These are phyloP conservation scores for Eupleurogrammus muticus DNA, from an alignment of 2,797 vertebrate species.

Conservation along the genomic window DNA sequence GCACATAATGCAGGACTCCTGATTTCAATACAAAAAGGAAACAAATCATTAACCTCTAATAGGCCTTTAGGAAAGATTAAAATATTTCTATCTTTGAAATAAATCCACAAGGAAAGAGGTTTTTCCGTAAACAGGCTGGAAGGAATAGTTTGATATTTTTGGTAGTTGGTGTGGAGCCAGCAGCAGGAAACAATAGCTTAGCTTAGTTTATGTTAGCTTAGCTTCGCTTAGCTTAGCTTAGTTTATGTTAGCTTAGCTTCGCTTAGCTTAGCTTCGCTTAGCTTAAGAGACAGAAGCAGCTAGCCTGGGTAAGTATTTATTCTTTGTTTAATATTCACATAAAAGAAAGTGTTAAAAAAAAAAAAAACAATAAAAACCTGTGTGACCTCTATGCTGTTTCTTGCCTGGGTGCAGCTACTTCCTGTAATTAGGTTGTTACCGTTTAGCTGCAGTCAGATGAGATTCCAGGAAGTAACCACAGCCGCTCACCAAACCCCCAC, in stretches of 20 bases:
- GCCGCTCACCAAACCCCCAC: no score
- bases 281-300: not conserved
- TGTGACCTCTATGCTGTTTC: not conserved
- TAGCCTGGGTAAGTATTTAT: not conserved
- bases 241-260: not conserved
- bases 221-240: not conserved
- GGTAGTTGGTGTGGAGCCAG: no score
- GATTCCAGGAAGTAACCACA: no score
- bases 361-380: no score
- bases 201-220: no score
- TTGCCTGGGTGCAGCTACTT: no score
- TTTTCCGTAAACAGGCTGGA: slow-evolving; percentile 2
- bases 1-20: slow-evolving; percentile 20
- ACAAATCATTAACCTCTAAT: not conserved
- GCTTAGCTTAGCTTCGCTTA: not conserved
- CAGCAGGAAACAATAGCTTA: not conserved
- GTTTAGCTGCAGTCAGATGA: no score
- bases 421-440: no score
- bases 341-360: not conserved
- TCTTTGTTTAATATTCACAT: not conserved
- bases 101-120: slow-evolving; percentile 4
- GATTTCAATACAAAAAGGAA: slow-evolving; percentile 41
- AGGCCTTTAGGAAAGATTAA: not conserved
- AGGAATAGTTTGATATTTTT: not conserved
- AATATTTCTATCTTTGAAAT: not conserved